Conservation (phyloP, 2,797 vertebrate genomes). For the Aplochiton taeniatus region DNA sequence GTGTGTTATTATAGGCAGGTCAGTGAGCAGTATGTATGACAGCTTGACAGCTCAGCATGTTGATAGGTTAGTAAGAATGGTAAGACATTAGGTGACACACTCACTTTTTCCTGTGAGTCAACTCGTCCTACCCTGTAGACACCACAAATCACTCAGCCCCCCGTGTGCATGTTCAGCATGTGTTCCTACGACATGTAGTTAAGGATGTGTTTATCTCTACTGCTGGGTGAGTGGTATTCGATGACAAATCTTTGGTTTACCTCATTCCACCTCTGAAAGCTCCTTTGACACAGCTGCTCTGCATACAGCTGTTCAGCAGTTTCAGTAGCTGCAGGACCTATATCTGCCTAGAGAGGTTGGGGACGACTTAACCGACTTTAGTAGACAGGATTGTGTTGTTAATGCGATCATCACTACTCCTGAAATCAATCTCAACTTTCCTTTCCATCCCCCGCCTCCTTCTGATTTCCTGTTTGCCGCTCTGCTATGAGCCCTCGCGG, state of each 20-base stretch:
- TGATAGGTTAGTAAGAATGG: slow-evolving; percentile 25
- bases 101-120: slow-evolving; percentile 25
- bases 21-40: background rate
- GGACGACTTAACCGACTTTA: background rate
- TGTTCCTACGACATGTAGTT: slow-evolving; percentile 1
- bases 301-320: background rate
- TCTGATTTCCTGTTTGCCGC: slow-evolving; percentile 48
- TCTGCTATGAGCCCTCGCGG: slow-evolving; percentile 10
- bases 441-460: slow-evolving; percentile 13
- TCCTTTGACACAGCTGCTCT: background rate
- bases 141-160: slow-evolving; percentile 1
- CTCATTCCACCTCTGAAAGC: background rate
- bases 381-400: slow-evolving; percentile 22
- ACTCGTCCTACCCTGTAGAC: slow-evolving; percentile 30
- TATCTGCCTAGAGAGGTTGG: no score
- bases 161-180: slow-evolving; percentile 12
- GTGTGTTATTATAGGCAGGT: background rate
- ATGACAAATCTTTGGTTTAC: background rate
- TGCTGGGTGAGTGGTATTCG: background rate
- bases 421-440: slow-evolving; percentile 8
- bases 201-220: background rate
- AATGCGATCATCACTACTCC: slow-evolving; percentile 10
- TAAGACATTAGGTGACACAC: slow-evolving; percentile 4
- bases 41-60: slow-evolving; percentile 14
- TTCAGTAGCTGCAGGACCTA: no score